Evolutionary conservation across 2,888 invertebrate species (phyloP).

Genomic region (Crioceris asparagi): DNA sequence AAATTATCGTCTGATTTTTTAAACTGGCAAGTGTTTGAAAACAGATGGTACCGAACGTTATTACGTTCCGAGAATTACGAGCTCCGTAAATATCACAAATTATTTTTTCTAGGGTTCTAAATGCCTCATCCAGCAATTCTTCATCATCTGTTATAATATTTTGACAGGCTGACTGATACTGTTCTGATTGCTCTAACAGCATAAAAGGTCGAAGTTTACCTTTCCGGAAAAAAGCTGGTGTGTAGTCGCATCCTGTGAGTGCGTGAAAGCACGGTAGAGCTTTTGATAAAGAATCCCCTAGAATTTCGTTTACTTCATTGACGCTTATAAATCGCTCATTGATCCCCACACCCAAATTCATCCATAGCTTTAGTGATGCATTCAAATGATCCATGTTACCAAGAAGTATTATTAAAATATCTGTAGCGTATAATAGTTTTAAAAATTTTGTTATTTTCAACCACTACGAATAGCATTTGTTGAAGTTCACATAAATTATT

Average conservation of each 20-base stretch:
- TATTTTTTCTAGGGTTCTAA: constrained; percentile 11
- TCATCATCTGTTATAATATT: constrained; percentile 14
- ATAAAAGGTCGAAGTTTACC: constrained; percentile 18
- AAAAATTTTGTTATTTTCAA: constrained; percentile 11
- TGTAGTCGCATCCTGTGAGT: constrained; percentile 25
- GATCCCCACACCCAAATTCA: constrained; percentile 13
- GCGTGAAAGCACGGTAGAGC: constrained; percentile 26
- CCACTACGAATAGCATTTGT: constrained; percentile 20
- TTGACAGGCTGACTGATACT: constrained; percentile 15
- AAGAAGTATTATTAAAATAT: constrained; percentile 18
- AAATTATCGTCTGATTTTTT: constrained; percentile 10
- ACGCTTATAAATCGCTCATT: constrained; percentile 17
- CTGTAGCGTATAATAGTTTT: constrained; percentile 13
- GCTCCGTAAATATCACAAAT: constrained; percentile 16
- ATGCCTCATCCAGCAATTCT: constrained; percentile 10
- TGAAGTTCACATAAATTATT: constrained; percentile 14
- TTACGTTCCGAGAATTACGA: constrained; percentile 14
- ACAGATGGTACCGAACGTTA: constrained; percentile 13
- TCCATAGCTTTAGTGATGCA: constrained; percentile 5
- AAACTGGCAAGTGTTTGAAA: constrained; percentile 10
- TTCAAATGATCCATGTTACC: constrained; percentile 15
- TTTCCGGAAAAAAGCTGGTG: constrained; percentile 13
- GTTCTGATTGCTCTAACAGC: constrained; percentile 12
- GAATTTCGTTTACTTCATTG: constrained; percentile 16
- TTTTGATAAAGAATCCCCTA: constrained; percentile 19